Evolutionary conservation across 2,888 invertebrate genomes (phyloP), one percentile per base, ranked within the genome.

Genomic region (Hymenopus coronatus): DNA sequence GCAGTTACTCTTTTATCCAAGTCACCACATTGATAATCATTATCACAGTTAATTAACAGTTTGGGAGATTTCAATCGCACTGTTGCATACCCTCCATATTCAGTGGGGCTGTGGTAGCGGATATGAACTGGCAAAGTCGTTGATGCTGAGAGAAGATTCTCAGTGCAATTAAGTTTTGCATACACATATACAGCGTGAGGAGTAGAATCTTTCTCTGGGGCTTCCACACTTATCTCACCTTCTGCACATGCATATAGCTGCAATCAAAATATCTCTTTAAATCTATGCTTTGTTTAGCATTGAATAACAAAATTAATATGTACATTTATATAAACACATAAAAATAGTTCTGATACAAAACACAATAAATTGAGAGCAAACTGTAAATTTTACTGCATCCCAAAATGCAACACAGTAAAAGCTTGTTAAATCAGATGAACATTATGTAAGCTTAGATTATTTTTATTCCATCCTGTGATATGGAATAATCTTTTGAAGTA

Each of bases 21-120:
- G n/a, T 92, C 82, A 6, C 81, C 92, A 91, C 93, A 93, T 81
- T 92, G 90, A 20, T 90, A 84, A 87, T 91, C 91, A 33, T 91
- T 90, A 28, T 88, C 54, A 90, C 86, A 28, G 86, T 70, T 90
- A 14, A 91, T 85, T 1, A 91, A 85, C 15, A 92, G 88, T 82
- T 91, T 89, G 7, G 92, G 92, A 12, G 91, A 89, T 12, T 90
- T 90, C 81, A 92, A 90, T 28, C 85, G 88, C 0, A 92, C 91
- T 28, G 90, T 89, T 83, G 91, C 89, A 86, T 92, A 94, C 91
- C 94, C 94, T 89, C 94, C 93, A 89, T 93, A 92, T 83, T 93
- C 93, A 90, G 93, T 93, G 27, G 94, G 93, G 89, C 93, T 92
- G 90, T 94, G 94, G 91, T 94, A 94, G 54, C 94, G 91, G 89